Percentiles rank a stretch among this genome's conserved stretches.
Conservation (phyloP, 2,888 invertebrate genomes). For the Auanema sp. region DNA sequence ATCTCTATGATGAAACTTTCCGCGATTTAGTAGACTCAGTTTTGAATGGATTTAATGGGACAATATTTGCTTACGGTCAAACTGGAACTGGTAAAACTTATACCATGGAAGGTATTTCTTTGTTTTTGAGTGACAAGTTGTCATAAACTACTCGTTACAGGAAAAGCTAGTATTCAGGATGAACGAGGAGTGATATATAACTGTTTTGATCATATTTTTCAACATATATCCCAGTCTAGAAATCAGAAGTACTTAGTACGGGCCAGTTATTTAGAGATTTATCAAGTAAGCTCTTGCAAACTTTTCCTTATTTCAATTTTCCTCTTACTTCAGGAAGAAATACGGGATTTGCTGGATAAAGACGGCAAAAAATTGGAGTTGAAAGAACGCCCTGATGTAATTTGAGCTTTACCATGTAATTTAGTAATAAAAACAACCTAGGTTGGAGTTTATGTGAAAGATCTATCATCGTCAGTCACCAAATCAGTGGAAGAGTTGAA, state of each 20-base stretch:
- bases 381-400: constrained; percentile 66
- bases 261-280: constrained; percentile 95
- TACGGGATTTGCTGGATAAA: constrained; percentile 74
- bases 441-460: constrained; percentile 45
- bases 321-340: constrained; percentile 67
- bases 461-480: constrained; percentile 78
- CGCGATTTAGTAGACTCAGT: constrained; percentile 91
- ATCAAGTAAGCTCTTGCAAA: constrained; percentile 66
- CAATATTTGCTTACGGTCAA: constrained; percentile 98
- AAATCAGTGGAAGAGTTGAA: constrained; percentile 91
- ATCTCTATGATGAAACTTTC: constrained; percentile 93
- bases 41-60: constrained; percentile 95
- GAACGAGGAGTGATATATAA: constrained; percentile 86
- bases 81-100: constrained; percentile 88
- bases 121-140: background rate
- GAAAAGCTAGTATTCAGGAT: constrained; percentile 72
- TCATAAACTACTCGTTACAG: constrained; percentile 11
- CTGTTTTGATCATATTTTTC: constrained; percentile 95
- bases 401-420: background rate
- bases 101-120: constrained; percentile 73
- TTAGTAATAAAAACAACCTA: background rate
- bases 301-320: background rate
- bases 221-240: constrained; percentile 76
- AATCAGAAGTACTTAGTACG: constrained; percentile 93
- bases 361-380: constrained; percentile 75